Conservation (phyloP, 1,140 invertebrate genomes). For the Cyphomyrmex costatus region DNA sequence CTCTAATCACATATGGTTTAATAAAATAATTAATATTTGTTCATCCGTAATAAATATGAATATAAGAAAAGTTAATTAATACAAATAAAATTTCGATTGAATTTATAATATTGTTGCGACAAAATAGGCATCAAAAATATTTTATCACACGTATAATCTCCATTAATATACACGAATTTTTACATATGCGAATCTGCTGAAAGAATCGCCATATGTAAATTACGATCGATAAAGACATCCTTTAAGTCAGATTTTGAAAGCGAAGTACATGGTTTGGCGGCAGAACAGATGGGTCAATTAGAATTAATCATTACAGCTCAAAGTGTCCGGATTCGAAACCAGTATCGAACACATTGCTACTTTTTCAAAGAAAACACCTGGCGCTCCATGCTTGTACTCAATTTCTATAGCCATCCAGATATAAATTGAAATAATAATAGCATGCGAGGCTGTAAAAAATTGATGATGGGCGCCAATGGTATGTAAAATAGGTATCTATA, state of each 20-base stretch:
- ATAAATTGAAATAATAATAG: slow-evolving; percentile 52
- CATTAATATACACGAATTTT: neutral
- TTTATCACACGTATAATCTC: slow-evolving; percentile 36
- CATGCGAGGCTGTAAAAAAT: slow-evolving; percentile 18
- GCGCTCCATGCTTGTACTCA: slow-evolving; percentile 6
- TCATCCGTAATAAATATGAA: neutral
- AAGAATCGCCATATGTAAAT: slow-evolving; percentile 56
- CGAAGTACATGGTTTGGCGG: slow-evolving; percentile 12
- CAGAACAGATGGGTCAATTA: slow-evolving; percentile 61
- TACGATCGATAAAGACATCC: slow-evolving; percentile 61
- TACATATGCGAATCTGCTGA: slow-evolving; percentile 37
- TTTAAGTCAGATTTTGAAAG: slow-evolving; percentile 15
- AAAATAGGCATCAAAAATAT: neutral
- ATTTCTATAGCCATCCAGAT: neutral
- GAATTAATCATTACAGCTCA: slow-evolving; percentile 53
- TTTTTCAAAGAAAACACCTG: slow-evolving; percentile 46
- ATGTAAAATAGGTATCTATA: neutral
- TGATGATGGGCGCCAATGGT: neutral
- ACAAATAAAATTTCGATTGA: neutral
- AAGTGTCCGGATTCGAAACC: slow-evolving; percentile 27
- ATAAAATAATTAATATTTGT: slow-evolving; percentile 15
- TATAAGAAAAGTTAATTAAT: neutral
- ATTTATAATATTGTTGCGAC: slow-evolving; percentile 38
- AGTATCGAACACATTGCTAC: slow-evolving; percentile 30
- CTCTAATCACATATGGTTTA: neutral